phyloP scores from a whole-genome alignment of 1,140 invertebrate genomes.

The Nasonia giraulti region DNA sequence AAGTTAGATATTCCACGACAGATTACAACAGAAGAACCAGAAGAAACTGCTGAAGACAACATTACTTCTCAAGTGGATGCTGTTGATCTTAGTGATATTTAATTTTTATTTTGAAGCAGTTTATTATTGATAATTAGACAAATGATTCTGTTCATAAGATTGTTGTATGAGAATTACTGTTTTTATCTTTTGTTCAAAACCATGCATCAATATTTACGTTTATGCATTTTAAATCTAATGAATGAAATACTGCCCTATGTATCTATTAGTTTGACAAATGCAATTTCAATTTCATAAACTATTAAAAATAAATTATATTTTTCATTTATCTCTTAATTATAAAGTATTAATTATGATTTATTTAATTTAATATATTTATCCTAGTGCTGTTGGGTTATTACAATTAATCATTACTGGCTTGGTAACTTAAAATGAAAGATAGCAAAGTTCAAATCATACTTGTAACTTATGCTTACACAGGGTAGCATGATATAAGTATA shows the following conservation, averaged over 20 bases:
- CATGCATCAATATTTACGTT: too few relatives aligned
- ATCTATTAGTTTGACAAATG: too few relatives aligned
- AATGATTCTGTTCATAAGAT: background rate
- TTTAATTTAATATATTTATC: too few relatives aligned
- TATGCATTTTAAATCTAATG: constrained; percentile 4
- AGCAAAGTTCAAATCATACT: too few relatives aligned
- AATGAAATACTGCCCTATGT: background rate
- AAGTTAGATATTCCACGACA: constrained; percentile 80
- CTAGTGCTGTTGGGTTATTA: too few relatives aligned
- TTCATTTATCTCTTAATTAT: constrained; percentile 26
- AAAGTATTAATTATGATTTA: background rate
- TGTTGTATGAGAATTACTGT: background rate
- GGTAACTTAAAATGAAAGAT: too few relatives aligned
- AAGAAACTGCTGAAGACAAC: constrained; percentile 63
- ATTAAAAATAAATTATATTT: constrained; percentile 44
- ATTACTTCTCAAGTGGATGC: constrained; percentile 70
- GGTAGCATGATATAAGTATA: too few relatives aligned
- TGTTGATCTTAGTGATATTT: constrained; percentile 71
- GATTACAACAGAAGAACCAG: constrained; percentile 42
- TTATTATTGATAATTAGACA: background rate
- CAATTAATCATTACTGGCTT: too few relatives aligned
- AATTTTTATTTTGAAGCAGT: constrained; percentile 39
- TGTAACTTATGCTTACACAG: too few relatives aligned
- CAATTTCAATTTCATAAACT: too few relatives aligned
- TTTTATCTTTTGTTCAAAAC: too few relatives aligned